Conservation (phyloP, 2,888 invertebrate genomes). For the Tigriopus californicus region DNA sequence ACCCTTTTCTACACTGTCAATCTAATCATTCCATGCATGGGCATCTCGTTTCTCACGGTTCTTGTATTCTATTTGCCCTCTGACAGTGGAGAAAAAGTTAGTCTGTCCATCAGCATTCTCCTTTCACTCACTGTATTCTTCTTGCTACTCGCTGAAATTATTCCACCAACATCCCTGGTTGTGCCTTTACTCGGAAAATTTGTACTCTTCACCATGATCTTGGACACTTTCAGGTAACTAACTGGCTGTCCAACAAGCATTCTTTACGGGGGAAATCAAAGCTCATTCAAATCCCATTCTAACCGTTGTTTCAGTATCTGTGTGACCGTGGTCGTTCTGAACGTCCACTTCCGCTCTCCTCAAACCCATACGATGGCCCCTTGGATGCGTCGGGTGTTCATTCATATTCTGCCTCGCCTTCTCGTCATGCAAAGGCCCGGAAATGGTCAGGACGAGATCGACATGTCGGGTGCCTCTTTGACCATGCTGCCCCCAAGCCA, state of each 20-base stretch:
- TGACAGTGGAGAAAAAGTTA: constrained; percentile 92
- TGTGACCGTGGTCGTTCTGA: constrained; percentile 31
- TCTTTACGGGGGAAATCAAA: neutral
- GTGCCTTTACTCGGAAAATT: constrained; percentile 84
- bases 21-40: constrained; percentile 74
- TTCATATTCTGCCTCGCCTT: constrained; percentile 76
- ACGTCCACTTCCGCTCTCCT: constrained; percentile 33
- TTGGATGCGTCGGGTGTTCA: constrained; percentile 59
- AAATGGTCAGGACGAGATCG: constrained; percentile 16
- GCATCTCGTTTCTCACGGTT: constrained; percentile 80
- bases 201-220: constrained; percentile 86
- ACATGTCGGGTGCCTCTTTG: neutral
- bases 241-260: no score
- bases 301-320: constrained; percentile 23
- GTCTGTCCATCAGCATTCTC: constrained; percentile 83
- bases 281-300: neutral
- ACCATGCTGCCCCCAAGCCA: neutral
- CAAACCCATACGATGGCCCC: constrained; percentile 33
- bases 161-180: constrained; percentile 76
- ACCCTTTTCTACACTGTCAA: constrained; percentile 88
- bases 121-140: constrained; percentile 91
- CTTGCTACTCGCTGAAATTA: constrained; percentile 69
- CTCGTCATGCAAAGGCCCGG: constrained; percentile 65
- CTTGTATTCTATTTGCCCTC: constrained; percentile 86
- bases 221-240: constrained; percentile 68